phyloP scores from a whole-genome alignment of 2,113 vertebrate species.

The Prolemur simus region DNA sequence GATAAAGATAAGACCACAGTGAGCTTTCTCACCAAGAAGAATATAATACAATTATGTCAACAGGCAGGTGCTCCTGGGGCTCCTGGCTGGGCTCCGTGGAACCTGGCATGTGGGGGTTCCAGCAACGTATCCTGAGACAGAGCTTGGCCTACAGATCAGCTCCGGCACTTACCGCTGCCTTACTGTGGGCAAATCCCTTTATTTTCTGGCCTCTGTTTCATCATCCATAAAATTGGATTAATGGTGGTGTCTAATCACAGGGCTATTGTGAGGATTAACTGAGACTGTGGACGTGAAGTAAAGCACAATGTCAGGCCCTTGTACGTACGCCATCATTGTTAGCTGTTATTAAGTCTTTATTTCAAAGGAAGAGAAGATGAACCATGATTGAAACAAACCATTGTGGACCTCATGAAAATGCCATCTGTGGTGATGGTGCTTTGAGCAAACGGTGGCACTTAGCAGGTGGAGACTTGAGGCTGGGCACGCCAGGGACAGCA shows the following conservation, averaged over 20 bases:
- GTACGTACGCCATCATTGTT: neutral
- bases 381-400: neutral
- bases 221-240: slow-evolving; percentile 13
- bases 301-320: neutral
- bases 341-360: neutral
- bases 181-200: neutral
- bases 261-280: neutral
- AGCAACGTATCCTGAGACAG: neutral
- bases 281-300: neutral
- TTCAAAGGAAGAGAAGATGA: neutral
- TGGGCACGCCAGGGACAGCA: neutral
- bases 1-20: neutral
- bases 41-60: neutral
- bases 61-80: neutral
- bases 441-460: neutral
- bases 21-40: neutral
- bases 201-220: slow-evolving; percentile 39
- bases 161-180: neutral
- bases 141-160: neutral
- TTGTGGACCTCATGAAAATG: neutral
- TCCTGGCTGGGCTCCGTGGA: neutral
- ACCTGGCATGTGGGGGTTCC: neutral
- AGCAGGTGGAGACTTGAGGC: neutral
- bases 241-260: neutral
- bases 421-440: neutral